Evolutionary conservation across 2,113 vertebrate genomes (phyloP).

Genomic region (Odocoileus virginianus): DNA sequence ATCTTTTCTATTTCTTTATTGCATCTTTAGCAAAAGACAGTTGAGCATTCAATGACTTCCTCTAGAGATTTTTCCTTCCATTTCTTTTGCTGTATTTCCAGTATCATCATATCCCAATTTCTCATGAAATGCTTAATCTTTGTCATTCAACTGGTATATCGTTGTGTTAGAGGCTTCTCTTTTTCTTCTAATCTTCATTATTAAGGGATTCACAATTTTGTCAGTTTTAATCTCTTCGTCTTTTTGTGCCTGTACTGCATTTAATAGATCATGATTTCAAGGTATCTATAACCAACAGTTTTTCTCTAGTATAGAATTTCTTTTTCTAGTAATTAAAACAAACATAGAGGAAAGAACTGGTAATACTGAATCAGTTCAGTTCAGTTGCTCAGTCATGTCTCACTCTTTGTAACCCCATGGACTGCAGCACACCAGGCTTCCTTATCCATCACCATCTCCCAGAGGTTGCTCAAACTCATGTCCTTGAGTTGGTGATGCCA

Average conservation of each 20-base stretch:
- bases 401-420: background rate
- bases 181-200: conserved; percentile 91
- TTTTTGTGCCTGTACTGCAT: conserved; percentile 88
- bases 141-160: conserved; percentile 93
- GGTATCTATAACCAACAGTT: conserved; percentile 91
- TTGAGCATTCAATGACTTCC: conserved; percentile 93
- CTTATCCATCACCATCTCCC: background rate
- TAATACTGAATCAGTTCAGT: conserved; percentile 86
- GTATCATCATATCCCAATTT: conserved; percentile 92
- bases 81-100: conserved; percentile 91
- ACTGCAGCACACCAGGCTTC: background rate
- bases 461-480: background rate
- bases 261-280: conserved; percentile 89
- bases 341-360: conserved; percentile 90
- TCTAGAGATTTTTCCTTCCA: conserved; percentile 89
- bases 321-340: conserved; percentile 93
- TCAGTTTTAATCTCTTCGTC: conserved; percentile 93
- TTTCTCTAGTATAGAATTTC: conserved; percentile 94
- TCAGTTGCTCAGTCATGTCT: background rate
- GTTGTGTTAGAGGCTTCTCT: conserved; percentile 90
- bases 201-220: conserved; percentile 87
- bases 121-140: conserved; percentile 94
- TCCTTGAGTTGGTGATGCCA: background rate
- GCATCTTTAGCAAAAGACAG: conserved; percentile 93
- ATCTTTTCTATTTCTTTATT: conserved; percentile 90